These are phyloP conservation scores for Drosophila helvetica DNA, from an alignment of 2,888 invertebrate genomes.

Conservation along the genomic window DNA sequence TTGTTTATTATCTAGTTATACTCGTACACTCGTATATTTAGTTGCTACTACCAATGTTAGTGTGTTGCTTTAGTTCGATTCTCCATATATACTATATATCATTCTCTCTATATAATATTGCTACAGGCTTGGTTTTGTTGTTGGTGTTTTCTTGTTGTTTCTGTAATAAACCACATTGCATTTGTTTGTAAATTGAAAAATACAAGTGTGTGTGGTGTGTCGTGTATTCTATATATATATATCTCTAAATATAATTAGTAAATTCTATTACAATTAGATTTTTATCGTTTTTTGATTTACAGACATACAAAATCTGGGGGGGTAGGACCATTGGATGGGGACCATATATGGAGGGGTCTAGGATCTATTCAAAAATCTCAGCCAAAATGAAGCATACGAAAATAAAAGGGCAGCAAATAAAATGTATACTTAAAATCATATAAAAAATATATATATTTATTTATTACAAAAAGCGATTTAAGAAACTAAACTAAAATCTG, in stretches of 20 bases:
- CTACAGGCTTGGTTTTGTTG: slow-evolving; percentile 37
- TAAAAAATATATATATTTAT: slow-evolving; percentile 61
- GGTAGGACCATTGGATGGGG: not conserved
- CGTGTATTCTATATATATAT: slow-evolving; percentile 46
- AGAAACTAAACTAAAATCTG: slow-evolving; percentile 62
- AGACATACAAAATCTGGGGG: slow-evolving; percentile 31
- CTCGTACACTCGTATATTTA: slow-evolving; percentile 44
- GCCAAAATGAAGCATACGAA: not conserved
- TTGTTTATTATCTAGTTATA: slow-evolving; percentile 64
- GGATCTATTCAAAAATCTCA: not conserved
- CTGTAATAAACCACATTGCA: slow-evolving; percentile 43
- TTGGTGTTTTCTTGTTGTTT: slow-evolving; percentile 29
- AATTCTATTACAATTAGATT: slow-evolving; percentile 55
- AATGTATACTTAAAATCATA: slow-evolving; percentile 38
- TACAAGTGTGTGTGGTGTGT: slow-evolving; percentile 44
- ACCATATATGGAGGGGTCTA: too few species aligned
- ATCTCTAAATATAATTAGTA: slow-evolving; percentile 33
- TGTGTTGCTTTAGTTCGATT: slow-evolving; percentile 28
- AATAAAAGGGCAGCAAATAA: slow-evolving; percentile 22
- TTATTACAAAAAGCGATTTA: slow-evolving; percentile 69
- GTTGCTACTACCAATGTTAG: slow-evolving; percentile 57
- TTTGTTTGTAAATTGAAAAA: slow-evolving; percentile 50
- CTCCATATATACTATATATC: slow-evolving; percentile 44
- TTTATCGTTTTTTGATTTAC: slow-evolving; percentile 46
- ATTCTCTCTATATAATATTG: slow-evolving; percentile 48